Conservation (phyloP, 1,140 invertebrate species). For the Listronotus bonariensis region DNA sequence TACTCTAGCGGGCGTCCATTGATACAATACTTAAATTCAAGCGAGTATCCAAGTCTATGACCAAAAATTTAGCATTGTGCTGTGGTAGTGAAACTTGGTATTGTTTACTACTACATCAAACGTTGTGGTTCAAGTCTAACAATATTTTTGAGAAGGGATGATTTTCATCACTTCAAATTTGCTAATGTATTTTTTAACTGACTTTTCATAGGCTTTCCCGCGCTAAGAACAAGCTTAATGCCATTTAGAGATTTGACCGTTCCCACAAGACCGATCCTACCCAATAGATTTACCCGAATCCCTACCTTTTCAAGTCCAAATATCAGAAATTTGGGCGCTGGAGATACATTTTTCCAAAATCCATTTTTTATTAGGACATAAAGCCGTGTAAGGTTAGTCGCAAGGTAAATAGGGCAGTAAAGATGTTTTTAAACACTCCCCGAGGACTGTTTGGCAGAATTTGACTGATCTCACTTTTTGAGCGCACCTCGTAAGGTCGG, state of each 20-base stretch:
- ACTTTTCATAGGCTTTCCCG: slow-evolving; percentile 36
- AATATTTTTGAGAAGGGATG: too few relatives aligned
- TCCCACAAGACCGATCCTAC: slow-evolving; percentile 42
- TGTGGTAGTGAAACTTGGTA: too few relatives aligned
- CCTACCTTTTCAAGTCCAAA: slow-evolving; percentile 33
- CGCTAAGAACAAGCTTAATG: slow-evolving; percentile 40
- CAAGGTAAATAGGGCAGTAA: neutral
- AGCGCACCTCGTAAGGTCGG: neutral
- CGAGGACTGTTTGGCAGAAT: neutral
- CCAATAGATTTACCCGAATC: slow-evolving; percentile 40
- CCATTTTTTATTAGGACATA: slow-evolving; percentile 42
- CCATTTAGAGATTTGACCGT: slow-evolving; percentile 44
- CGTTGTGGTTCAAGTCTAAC: too few relatives aligned
- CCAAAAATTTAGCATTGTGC: too few relatives aligned
- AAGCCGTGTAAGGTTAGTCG: neutral
- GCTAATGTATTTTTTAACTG: slow-evolving; percentile 8
- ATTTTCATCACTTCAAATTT: neutral
- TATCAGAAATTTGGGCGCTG: slow-evolving; percentile 46
- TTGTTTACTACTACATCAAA: too few relatives aligned
- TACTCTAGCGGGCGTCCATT: too few relatives aligned
- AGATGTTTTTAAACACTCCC: neutral
- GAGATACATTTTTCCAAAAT: slow-evolving; percentile 45
- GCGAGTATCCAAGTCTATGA: too few relatives aligned
- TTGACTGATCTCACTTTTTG: neutral
- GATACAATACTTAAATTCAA: too few relatives aligned